A percentile compares a stretch with the other conserved stretches of the same genome.
These are phyloP conservation scores for Cyprinodon brontotheroides DNA, from an alignment of 2,113 vertebrate species.

Conservation along the genomic window DNA sequence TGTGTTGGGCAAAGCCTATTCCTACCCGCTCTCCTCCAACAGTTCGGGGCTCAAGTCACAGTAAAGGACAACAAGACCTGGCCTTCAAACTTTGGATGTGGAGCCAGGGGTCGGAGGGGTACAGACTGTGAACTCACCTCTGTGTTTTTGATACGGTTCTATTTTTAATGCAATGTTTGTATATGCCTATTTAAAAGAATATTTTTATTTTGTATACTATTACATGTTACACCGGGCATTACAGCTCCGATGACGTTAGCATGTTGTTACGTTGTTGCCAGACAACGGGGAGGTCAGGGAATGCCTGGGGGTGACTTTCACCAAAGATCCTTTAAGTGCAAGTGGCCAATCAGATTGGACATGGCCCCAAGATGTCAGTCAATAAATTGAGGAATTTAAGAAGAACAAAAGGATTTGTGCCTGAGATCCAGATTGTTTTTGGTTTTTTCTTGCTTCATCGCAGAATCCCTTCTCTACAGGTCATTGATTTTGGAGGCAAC, in stretches of 20 bases:
- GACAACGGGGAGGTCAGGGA: conserved; percentile 54
- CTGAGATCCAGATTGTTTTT: conserved; percentile 29
- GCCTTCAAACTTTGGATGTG: conserved; percentile 37
- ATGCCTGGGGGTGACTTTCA: conserved; percentile 68
- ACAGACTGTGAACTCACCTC: conserved; percentile 83
- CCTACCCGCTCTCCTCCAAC: conserved; percentile 86
- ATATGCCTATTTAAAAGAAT: conserved; percentile 97
- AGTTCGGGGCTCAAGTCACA: conserved; percentile 92
- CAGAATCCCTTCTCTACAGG: conserved; percentile 6
- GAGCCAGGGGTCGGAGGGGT: conserved; percentile 44
- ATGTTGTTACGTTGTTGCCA: conserved; percentile 65
- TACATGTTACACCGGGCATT: conserved; percentile 78
- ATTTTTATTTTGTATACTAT: conserved; percentile 99
- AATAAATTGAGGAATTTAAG: conserved; percentile 15
- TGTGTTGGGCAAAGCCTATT: conserved; percentile 95
- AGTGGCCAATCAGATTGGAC: conserved; percentile 46
- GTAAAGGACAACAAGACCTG: conserved; percentile 66
- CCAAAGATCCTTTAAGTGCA: conserved; percentile 78
- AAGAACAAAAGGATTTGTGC: conserved; percentile 24
- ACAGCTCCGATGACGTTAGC: conserved; percentile 59
- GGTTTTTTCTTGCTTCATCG: neutral
- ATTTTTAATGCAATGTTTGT: conserved; percentile 99
- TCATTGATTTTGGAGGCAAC: neutral
- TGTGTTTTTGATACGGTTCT: conserved; percentile 97
- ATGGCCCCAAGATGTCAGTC: conserved; percentile 27